Evolutionary conservation across 2,888 invertebrate species (phyloP).

Genomic region (Epinotia nisella): DNA sequence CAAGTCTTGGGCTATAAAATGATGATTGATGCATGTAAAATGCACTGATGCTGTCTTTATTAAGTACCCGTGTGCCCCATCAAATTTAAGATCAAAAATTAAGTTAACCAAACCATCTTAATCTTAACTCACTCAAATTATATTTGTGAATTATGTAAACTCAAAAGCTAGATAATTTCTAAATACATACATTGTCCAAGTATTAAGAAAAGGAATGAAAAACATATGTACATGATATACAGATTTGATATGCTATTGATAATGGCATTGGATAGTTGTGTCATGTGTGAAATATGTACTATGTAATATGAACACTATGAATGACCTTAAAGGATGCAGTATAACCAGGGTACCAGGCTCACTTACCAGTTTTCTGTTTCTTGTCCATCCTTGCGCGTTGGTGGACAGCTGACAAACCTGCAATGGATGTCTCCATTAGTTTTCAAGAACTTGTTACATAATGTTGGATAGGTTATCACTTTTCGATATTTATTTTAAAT

Average conservation of each 20-base stretch:
- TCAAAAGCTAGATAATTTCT: background rate
- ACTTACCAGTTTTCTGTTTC: conserved; percentile 91
- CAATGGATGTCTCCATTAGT: conserved; percentile 75
- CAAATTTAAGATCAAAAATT: background rate
- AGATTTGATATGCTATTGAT: background rate
- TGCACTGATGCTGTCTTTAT: background rate
- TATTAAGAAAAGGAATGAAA: background rate
- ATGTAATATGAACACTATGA: background rate
- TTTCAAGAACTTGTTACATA: conserved; percentile 81
- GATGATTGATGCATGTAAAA: too few species aligned
- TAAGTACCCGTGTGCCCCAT: background rate
- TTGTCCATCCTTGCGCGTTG: conserved; percentile 89
- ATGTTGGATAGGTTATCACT: conserved; percentile 81
- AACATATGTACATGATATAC: background rate
- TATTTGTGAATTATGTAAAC: conserved; percentile 17
- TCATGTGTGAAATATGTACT: conserved; percentile 17
- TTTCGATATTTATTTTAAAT: conserved; percentile 56
- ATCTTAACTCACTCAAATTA: background rate
- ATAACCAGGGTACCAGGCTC: conserved; percentile 27
- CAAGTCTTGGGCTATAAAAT: too few species aligned
- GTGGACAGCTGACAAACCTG: conserved; percentile 92
- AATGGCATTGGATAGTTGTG: conserved; percentile 19
- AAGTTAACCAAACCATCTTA: background rate
- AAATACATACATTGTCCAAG: too few species aligned
- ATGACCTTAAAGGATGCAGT: conserved; percentile 11